Base-by-base conservation (phyloP, 2,888 invertebrate species). In the Calephelis perditalis region DNA sequence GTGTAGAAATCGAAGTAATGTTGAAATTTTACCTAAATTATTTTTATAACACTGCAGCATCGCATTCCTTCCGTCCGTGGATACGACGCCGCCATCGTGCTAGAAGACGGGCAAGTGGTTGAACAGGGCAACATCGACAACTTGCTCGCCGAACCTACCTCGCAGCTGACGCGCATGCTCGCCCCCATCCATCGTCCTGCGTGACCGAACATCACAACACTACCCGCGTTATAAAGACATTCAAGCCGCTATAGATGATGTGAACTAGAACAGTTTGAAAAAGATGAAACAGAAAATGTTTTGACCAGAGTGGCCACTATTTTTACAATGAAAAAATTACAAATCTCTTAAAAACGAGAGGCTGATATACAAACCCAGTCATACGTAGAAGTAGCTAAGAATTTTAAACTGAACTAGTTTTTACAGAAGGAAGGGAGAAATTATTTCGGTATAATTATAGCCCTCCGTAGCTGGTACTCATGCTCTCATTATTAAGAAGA, bases 31-130 rank as follows among this genome's bases (percentile, higher is more conserved):
- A 47, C 15, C 11, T 8, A 15, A n/a, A n/a, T n/a, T 54, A 3
- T n/a, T 26, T 15, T 55, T n/a, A 35, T 47, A 26, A 26, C 4
- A 47, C 40, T 57, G 40, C 43, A 59, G 63, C 62, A 62, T 46
- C 62, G 62, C 35, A 59, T 93, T 57, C 87, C 92, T 43, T 92
- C 93, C 11, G 87, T 94, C 63, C 78, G 93, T 67, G 88, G 92
- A 67, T 94, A 92, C 74, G 93, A 94, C 72, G 86, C 92, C 64
- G 88, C 94, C 59, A 78, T 94, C 63, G 92, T 94, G 10, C 76
- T 94, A 69, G 93, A 94, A 62, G 86, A 88, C 65, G 94, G 94
- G 0, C 76, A 80, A 65, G 84, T 94, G 40, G 87, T 92, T 8
- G 94, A 94, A 73, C 92, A 93, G 66, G 94, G 93, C 12, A 74